These are phyloP conservation scores for Pilophorus perplexus DNA, from an alignment of 2,888 invertebrate species.

Conservation along the genomic window DNA sequence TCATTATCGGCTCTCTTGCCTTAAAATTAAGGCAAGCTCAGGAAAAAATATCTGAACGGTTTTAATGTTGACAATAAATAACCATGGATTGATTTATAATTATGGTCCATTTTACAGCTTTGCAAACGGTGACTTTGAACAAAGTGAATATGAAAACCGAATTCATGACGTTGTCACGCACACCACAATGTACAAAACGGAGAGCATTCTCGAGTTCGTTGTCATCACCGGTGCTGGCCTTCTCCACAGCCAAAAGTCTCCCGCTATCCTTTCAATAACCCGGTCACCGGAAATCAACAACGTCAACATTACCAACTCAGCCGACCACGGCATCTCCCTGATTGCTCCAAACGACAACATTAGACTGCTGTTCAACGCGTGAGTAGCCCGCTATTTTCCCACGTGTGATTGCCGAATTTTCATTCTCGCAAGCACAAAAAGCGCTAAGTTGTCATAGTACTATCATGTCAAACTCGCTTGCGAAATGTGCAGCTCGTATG, in stretches of 20 bases:
- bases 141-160: slow-evolving; percentile 74
- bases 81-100: too few species aligned
- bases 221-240: slow-evolving; percentile 91
- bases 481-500: too few species aligned
- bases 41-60: too few species aligned
- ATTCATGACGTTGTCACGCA: slow-evolving; percentile 80
- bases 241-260: slow-evolving; percentile 90
- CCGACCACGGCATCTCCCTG: slow-evolving; percentile 88
- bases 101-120: slow-evolving; percentile 70
- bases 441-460: not conserved
- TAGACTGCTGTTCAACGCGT: slow-evolving; percentile 69
- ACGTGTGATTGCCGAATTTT: too few species aligned
- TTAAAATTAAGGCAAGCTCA: too few species aligned
- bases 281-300: slow-evolving; percentile 78
- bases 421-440: too few species aligned
- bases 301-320: slow-evolving; percentile 79
- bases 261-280: slow-evolving; percentile 85
- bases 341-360: slow-evolving; percentile 79
- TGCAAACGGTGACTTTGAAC: slow-evolving; percentile 84
- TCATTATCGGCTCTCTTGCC: too few species aligned
- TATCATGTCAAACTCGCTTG: not conserved
- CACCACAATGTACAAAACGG: slow-evolving; percentile 64
- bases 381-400: not conserved
- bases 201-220: slow-evolving; percentile 75
- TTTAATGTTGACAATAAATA: not conserved